These are phyloP conservation scores for Thumatha senex DNA, from an alignment of 2,888 invertebrate genomes.

Conservation along the genomic window DNA sequence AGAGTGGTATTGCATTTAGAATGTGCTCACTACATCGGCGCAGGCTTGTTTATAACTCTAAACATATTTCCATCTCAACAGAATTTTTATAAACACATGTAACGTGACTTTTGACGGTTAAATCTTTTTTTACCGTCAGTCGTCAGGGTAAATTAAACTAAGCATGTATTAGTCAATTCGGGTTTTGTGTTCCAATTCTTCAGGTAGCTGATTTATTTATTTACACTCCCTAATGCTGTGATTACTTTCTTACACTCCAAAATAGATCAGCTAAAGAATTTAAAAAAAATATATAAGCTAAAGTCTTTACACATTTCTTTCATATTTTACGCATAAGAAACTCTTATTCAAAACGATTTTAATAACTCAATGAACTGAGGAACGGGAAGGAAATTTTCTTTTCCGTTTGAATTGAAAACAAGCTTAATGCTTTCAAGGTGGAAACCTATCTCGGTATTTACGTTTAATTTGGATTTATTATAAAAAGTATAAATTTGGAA, in stretches of 20 bases:
- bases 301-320: constrained; percentile 22
- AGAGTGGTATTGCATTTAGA: too few relatives aligned
- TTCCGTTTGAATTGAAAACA: constrained; percentile 22
- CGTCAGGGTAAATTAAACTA: too few relatives aligned
- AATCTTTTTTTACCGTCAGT: too few relatives aligned
- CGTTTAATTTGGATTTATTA: constrained; percentile 11
- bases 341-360: constrained; percentile 25
- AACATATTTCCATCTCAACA: too few relatives aligned
- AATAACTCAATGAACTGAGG: constrained; percentile 28
- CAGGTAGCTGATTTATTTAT: too few relatives aligned
- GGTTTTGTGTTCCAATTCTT: too few relatives aligned
- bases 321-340: constrained; percentile 26
- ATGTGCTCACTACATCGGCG: too few relatives aligned
- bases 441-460: constrained; percentile 19
- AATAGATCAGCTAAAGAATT: constrained; percentile 19
- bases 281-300: constrained; percentile 21
- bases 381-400: constrained; percentile 17
- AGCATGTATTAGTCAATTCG: too few relatives aligned
- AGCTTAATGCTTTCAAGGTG: constrained; percentile 20
- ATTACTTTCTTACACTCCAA: constrained; percentile 11
- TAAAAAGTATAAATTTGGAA: neutral
- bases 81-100: too few relatives aligned
- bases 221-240: neutral
- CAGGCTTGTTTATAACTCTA: too few relatives aligned
- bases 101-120: too few relatives aligned